These are phyloP conservation scores for Rutpela maculata DNA, from an alignment of 2,888 invertebrate species.

Conservation along the genomic window DNA sequence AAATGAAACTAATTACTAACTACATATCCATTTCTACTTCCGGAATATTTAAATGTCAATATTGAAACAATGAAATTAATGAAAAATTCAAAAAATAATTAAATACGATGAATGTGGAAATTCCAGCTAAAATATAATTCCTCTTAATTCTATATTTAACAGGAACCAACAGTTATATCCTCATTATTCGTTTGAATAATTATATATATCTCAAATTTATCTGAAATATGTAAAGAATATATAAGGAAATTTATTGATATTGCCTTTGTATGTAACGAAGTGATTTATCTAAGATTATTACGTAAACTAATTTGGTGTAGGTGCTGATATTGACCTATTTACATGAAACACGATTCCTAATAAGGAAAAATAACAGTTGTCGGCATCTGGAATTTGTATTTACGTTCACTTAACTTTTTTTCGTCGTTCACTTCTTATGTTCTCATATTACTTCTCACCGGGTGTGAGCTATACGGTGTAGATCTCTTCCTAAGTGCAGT, in stretches of 20 bases:
- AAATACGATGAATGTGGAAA: not conserved
- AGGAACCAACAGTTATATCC: slow-evolving; percentile 6
- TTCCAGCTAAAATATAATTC: not conserved
- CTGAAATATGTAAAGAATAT: not conserved
- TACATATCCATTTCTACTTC: too few relatives aligned
- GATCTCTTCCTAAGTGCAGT: not conserved
- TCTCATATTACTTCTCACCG: slow-evolving; percentile 14
- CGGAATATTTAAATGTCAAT: not conserved
- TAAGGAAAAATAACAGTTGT: slow-evolving; percentile 21
- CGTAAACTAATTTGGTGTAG: not conserved
- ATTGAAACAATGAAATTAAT: not conserved
- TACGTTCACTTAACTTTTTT: slow-evolving; percentile 4
- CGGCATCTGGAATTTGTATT: slow-evolving; percentile 19
- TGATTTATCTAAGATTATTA: not conserved
- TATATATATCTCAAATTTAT: not conserved
- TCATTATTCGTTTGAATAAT: not conserved
- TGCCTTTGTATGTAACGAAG: not conserved
- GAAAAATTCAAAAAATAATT: not conserved
- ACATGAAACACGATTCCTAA: not conserved
- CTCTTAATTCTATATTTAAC: not conserved
- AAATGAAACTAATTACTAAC: too few relatives aligned
- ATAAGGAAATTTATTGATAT: not conserved
- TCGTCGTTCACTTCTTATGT: not conserved
- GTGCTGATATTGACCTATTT: not conserved
- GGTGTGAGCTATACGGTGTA: slow-evolving; percentile 5